Base-by-base conservation (phyloP, 2,113 vertebrate species). In the Hepsetus odoe region DNA sequence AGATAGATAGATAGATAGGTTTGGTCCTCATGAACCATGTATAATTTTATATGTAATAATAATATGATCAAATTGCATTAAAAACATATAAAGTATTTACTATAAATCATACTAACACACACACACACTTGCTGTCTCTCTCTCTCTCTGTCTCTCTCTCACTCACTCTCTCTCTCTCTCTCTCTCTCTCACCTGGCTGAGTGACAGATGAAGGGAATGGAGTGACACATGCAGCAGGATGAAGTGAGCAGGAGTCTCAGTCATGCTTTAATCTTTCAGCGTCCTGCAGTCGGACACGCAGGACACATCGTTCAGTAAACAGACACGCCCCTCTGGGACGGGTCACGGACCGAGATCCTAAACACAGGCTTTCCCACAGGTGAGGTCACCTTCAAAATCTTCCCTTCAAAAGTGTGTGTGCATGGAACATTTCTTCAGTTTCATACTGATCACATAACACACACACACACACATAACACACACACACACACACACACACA, bases 201-300 rank as follows among this genome's bases (percentile, higher is more conserved):
- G 88, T 92, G 92, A 92, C 92, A 90, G 92, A 88, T 85, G 90
- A 92, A 89, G 93, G 92, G 94, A 92, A 87, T 89, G 88, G 93
- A 88, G 89, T 86, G 85, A 90, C 88, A 79, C 77, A 72, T 49
- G 85, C 90, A 92, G 87, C 90, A 86, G 87, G 82, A 82, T 88
- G 85, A 89, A 87, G 87, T 90, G 91, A 91, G 92, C 89, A 85
- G 88, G 88, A 86, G 83, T 72, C 81, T 81, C 68, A 87, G 88
- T 86, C 90, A 86, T 40, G 86, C 93, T 94, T 95, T 96, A 92
- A 96, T 96, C 95, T 95, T 90, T 87, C 85, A 95, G 95, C 90
- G 79, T 90, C 93, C 90, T 91, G 88, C 89, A 88, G 75, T 78
- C 35, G 84, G 85, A 85, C 87, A 84, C 84, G 49, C 30, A 77